phyloP scores from a whole-genome alignment of 2,113 vertebrate genomes.

The Psittacula cyanocephala region DNA sequence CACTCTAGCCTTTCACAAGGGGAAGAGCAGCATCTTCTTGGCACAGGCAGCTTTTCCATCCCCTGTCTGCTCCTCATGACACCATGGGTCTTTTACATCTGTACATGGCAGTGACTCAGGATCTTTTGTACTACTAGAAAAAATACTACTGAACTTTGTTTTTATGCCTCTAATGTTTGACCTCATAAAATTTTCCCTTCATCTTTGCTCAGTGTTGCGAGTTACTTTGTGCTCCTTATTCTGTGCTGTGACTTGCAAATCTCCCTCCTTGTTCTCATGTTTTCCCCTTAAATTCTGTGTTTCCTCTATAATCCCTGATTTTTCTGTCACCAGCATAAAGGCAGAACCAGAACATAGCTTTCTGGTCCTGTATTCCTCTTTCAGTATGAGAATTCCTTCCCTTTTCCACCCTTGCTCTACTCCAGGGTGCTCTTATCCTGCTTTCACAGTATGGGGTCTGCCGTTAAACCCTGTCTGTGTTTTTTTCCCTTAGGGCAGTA shows the following conservation, averaged over 20 bases:
- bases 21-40: background rate
- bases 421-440: fast-evolving
- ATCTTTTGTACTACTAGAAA: background rate
- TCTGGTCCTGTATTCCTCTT: background rate
- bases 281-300: background rate
- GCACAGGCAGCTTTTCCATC: background rate
- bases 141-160: background rate
- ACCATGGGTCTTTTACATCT: background rate
- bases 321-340: background rate
- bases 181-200: background rate
- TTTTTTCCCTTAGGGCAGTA: background rate
- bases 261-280: background rate
- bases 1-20: background rate
- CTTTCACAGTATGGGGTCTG: background rate
- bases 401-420: background rate
- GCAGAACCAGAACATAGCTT: background rate
- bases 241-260: background rate
- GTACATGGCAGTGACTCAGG: background rate
- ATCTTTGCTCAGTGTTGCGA: background rate
- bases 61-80: background rate
- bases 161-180: background rate
- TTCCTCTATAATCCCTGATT: background rate
- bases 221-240: background rate
- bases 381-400: background rate
- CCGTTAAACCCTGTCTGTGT: background rate